Percentiles rank a stretch among this genome's conserved stretches.
Conservation (phyloP, 2,888 invertebrate genomes). For the Sarcophaga caerulescens region DNA sequence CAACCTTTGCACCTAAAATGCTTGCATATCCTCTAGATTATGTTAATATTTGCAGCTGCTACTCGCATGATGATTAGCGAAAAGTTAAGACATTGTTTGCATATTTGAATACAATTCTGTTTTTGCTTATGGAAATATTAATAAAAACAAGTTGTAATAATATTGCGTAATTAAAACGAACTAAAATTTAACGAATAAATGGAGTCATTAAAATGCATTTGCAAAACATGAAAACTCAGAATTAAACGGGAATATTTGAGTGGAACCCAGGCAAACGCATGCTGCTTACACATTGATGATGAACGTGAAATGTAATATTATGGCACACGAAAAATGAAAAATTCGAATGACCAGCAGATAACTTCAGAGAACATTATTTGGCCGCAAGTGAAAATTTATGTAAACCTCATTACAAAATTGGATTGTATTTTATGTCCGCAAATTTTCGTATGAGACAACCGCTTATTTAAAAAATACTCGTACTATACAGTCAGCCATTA, state of each 20-base stretch:
- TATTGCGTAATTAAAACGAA: neutral
- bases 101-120: too few species aligned
- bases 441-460: constrained; percentile 58
- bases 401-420: constrained; percentile 70
- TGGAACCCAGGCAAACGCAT: constrained; percentile 18
- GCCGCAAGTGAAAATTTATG: constrained; percentile 70
- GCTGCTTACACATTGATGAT: constrained; percentile 23
- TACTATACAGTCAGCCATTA: neutral
- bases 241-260: constrained; percentile 32
- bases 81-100: too few species aligned
- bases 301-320: too few species aligned
- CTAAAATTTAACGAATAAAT: constrained; percentile 20
- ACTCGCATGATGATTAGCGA: too few species aligned
- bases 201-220: constrained; percentile 47
- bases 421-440: constrained; percentile 71
- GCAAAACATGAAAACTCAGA: constrained; percentile 26
- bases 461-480: constrained; percentile 48
- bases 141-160: neutral
- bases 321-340: neutral
- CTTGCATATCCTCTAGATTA: too few species aligned
- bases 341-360: constrained; percentile 17
- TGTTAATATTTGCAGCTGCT: too few species aligned
- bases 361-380: constrained; percentile 58
- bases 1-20: too few species aligned
- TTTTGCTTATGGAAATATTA: neutral